Evolutionary conservation across 2,888 invertebrate genomes (phyloP), one percentile per base, ranked within the genome.

Genomic region (Julus scandinavius): DNA sequence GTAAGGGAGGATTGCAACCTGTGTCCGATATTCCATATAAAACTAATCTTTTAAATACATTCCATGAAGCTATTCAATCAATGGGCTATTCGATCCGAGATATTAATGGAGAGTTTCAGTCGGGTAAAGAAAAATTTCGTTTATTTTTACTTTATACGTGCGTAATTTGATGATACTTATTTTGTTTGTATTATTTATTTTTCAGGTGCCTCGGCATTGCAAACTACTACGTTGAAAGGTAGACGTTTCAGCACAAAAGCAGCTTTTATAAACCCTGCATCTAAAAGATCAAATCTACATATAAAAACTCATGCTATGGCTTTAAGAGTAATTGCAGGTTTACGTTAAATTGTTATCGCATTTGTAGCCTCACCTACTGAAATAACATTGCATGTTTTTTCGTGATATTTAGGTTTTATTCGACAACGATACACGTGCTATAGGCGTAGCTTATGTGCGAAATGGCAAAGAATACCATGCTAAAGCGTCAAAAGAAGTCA

Each of bases 401-500:
- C 7, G 45, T 15, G 2, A 54, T 54, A 54, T 54, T 40, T 89
- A 91, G 91, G 91, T 95, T 0, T 93, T 96, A 38, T 94, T 96
- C 91, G 95, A 97, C 88, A 93, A 94, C 72, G 95, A 95, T 0
- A 96, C 96, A 92, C 93, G 95, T 29, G 96, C 97, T 0, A 96
- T 95, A 91, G 97, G 97, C 0, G 95, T 97, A 0, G 96, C 97
- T 91, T 96, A 97, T 91, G 93, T 96, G 2, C 94, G 96, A 84
- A 95, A 96, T 87, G 95, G 95, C 87, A 95, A 95, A 92, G 91
- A 96, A 0, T 95, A 95, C 91, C 94, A 96, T 86, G 95, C 97
- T 1, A 93, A 95, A 89, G 97, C 97, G 0, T 94, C 94, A 54
- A 97, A 96, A 91, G 98, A 98, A 92, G 96, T 99, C 0, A 96